Evolutionary conservation across 2,797 vertebrate genomes (phyloP), one percentile per base, ranked within the genome.

Genomic region (Lateolabrax maculatus): DNA sequence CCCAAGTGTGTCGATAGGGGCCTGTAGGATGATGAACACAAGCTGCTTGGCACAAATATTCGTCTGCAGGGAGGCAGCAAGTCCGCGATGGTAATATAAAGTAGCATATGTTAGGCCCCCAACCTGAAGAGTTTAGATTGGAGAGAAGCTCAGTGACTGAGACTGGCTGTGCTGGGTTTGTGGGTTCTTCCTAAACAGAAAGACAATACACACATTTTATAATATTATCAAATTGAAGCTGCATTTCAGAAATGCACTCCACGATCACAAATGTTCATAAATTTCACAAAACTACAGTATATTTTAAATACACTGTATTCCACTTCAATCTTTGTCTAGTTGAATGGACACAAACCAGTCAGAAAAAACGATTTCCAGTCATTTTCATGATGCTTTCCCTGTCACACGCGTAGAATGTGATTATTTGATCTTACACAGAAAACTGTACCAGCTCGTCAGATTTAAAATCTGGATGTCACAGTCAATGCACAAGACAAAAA

Each of bases 21-120:
- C 60, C 56, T 31, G 12, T 2, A 25, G 21, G 64, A 36, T 48
- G 64, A 36, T 48, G n/a, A 71, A 52, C 31, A 69, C 48, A 58
- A 65, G 25, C 58, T 66, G 69, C 75, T 81, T 27, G 46, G 76
- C 83, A 79, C 71, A 77, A 60, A 18, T 31, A 34, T 66, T 27
- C 27, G 36, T 63, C 39, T 61, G 64, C 65, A 62, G 49, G 31
- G 31, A 82, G 29, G 72, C 78, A 21, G 73, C 46, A 62, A 44
- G n/a, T 55, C 15, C 9, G 21, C 27, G 52, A 41, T 60, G 61
- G 46, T 44, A 31, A 53, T 41, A 27, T 21, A 60, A 81, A 74
- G 37, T 43, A 71, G 34, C 53, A 81, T 6, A 61, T 0, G 6
- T 57, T 16, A 41, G 21, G 29, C 25, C 18, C n/a, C 0, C 1